Percentiles rank a stretch among this genome's conserved stretches.
Conservation (phyloP, 2,113 vertebrate species). For the Alethe castanea region DNA sequence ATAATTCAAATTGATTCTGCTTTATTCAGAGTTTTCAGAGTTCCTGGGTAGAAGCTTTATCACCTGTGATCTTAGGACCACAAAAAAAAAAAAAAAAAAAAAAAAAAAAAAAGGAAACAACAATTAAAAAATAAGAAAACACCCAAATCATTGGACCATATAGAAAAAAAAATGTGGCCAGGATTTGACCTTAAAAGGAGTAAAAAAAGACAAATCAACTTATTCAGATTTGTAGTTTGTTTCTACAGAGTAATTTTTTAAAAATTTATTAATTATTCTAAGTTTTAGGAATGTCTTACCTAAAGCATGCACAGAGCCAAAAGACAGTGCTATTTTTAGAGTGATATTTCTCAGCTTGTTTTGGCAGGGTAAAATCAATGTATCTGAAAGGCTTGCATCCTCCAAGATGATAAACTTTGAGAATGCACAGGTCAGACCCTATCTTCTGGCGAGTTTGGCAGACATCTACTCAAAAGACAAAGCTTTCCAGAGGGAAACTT, state of each 20-base stretch:
- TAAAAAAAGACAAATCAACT: not conserved
- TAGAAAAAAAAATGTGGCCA: not conserved
- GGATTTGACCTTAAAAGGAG: not conserved
- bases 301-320: not conserved
- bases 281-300: not conserved
- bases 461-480: not conserved
- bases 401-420: not conserved
- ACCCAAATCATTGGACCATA: not conserved
- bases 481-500: not conserved
- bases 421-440: not conserved
- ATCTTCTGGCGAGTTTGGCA: not conserved
- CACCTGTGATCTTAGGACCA: not conserved
- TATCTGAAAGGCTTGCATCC: not conserved
- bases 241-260: not conserved
- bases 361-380: not conserved
- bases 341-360: slow-evolving; percentile 10
- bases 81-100: not conserved
- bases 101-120: not conserved
- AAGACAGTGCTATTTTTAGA: slow-evolving; percentile 11
- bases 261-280: not conserved
- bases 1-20: not conserved
- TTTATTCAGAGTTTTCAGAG: not conserved
- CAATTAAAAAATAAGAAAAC: not conserved
- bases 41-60: not conserved
- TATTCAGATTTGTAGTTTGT: not conserved